These are phyloP conservation scores for Cyclopterus lumpus DNA, from an alignment of 2,797 vertebrate genomes.

Conservation along the genomic window DNA sequence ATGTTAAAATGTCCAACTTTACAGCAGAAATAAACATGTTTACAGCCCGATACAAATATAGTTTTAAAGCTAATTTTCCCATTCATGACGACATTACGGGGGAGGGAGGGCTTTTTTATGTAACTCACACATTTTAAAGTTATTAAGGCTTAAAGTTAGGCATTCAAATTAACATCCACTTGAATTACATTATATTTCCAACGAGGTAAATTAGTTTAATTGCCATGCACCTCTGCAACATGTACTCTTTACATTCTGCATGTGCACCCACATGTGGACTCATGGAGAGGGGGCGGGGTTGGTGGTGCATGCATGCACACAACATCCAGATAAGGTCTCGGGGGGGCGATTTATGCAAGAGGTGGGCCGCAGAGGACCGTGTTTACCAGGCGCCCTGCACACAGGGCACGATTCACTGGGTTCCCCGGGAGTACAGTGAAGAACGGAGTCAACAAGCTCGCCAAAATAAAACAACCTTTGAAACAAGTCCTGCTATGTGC, in stretches of 20 bases:
- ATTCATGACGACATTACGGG: too few species aligned
- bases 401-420: conserved; percentile 21
- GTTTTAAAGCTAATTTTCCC: too few species aligned
- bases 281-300: neutral
- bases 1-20: too few species aligned
- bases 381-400: conserved; percentile 35
- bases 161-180: neutral
- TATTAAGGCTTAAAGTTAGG: too few species aligned
- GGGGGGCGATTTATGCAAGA: conserved; percentile 24
- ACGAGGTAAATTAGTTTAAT: neutral
- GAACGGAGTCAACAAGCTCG: conserved; percentile 10
- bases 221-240: neutral
- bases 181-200: neutral
- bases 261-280: conserved; percentile 4
- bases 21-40: too few species aligned
- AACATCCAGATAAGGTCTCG: conserved; percentile 29
- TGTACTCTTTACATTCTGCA: neutral
- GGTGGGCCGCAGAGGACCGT: conserved; percentile 5
- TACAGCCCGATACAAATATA: too few species aligned
- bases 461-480: neutral
- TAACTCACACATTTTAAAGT: too few species aligned
- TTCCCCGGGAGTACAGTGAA: neutral
- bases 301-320: conserved; percentile 18
- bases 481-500: neutral
- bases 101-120: too few species aligned